phyloP scores from a whole-genome alignment of 2,113 vertebrate genomes.

The Danionella cerebrum region DNA sequence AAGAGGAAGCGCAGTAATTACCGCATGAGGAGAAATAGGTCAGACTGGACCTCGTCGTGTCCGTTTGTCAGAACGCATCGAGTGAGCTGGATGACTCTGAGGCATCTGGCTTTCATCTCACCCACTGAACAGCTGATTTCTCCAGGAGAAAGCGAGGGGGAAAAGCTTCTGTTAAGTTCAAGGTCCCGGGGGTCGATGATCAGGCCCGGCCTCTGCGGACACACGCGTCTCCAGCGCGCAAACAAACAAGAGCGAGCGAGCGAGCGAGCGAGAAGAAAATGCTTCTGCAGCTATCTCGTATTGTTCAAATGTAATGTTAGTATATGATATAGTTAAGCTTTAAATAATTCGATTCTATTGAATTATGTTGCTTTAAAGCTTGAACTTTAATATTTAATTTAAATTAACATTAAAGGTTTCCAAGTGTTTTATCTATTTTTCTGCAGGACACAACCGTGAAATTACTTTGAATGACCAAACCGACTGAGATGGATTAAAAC shows the following conservation, averaged over 20 bases:
- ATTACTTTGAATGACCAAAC: too few relatives aligned
- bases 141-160: too few relatives aligned
- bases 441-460: too few relatives aligned
- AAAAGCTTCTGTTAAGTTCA: conserved; percentile 60
- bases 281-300: neutral
- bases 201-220: neutral
- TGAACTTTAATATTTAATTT: too few relatives aligned
- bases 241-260: neutral
- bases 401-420: too few relatives aligned
- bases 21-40: conserved; percentile 19
- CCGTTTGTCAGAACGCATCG: conserved; percentile 37
- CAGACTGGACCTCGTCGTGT: conserved; percentile 25
- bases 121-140: conserved; percentile 32
- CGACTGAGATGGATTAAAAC: too few relatives aligned
- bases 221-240: neutral
- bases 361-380: too few relatives aligned
- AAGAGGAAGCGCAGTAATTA: neutral
- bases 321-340: too few relatives aligned
- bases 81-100: conserved; percentile 45
- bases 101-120: conserved; percentile 53
- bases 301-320: neutral
- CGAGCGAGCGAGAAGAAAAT: neutral
- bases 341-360: too few relatives aligned
- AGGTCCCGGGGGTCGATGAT: conserved; percentile 52
- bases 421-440: too few relatives aligned